phyloP scores from a whole-genome alignment of 2,797 vertebrate species.

The Pseudochirops cupreus region DNA sequence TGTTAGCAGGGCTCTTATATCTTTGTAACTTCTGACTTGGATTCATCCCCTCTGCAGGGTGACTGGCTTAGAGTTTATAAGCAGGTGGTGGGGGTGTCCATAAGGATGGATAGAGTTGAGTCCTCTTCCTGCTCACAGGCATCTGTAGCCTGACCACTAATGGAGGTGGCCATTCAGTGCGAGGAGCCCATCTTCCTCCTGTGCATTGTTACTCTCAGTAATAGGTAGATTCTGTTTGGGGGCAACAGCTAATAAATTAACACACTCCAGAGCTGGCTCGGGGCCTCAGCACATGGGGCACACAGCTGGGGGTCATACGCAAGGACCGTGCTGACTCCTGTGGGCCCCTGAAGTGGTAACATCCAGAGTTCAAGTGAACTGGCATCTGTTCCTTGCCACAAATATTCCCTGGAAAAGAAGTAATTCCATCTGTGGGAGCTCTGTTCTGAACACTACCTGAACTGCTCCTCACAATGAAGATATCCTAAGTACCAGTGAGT shows the following conservation, averaged over 20 bases:
- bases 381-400: constrained; percentile 26
- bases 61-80: constrained; percentile 55
- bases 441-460: constrained; percentile 20
- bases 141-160: constrained; percentile 29
- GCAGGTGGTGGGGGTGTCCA: background rate
- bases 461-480: constrained; percentile 52
- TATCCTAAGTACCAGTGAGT: constrained; percentile 51
- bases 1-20: constrained; percentile 84
- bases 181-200: constrained; percentile 42
- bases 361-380: constrained; percentile 51
- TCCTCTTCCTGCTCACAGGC: constrained; percentile 43
- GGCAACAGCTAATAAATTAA: constrained; percentile 10
- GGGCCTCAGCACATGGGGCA: constrained; percentile 44
- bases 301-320: constrained; percentile 50
- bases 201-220: background rate
- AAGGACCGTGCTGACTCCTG: constrained; percentile 53
- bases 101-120: constrained; percentile 12
- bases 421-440: constrained; percentile 44
- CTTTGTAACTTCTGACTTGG: constrained; percentile 78
- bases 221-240: constrained; percentile 42
- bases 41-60: constrained; percentile 78
- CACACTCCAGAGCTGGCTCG: constrained; percentile 50
- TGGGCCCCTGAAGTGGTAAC: constrained; percentile 57
- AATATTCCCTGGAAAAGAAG: constrained; percentile 48
- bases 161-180: background rate